Percentiles rank a stretch among this genome's conserved stretches.
Evolutionary conservation across 1,140 invertebrate genomes (phyloP).

Genomic region (Bombus ignitus): DNA sequence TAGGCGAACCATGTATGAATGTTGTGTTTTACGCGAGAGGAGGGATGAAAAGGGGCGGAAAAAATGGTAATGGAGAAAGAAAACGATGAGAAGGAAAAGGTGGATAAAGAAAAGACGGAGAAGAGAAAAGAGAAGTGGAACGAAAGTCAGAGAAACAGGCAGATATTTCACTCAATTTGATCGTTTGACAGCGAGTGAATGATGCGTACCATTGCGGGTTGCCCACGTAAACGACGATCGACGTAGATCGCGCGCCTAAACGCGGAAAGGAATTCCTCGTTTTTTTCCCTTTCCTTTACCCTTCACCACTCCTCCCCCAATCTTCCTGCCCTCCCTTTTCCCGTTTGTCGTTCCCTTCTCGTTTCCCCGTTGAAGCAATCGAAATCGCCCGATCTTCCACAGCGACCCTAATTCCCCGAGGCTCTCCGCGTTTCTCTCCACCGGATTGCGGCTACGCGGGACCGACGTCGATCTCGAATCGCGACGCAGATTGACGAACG

Average conservation of each 20-base stretch:
- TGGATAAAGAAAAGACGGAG: slow-evolving; percentile 24
- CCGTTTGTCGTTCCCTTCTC: slow-evolving; percentile 1
- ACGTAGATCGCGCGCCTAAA: slow-evolving; percentile 16
- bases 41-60: slow-evolving; percentile 38
- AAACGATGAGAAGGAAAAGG: background rate
- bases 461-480: slow-evolving; percentile 7
- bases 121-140: background rate
- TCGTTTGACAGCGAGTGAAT: slow-evolving; percentile 40
- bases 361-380: slow-evolving; percentile 5
- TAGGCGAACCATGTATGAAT: slow-evolving; percentile 65
- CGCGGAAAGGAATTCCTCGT: slow-evolving; percentile 36
- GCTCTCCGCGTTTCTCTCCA: background rate
- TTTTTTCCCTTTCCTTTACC: background rate
- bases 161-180: slow-evolving; percentile 25
- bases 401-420: slow-evolving; percentile 18
- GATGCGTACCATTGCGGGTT: slow-evolving; percentile 37
- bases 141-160: background rate
- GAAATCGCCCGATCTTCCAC: slow-evolving; percentile 46
- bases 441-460: slow-evolving; percentile 21
- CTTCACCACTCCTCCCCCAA: too few relatives aligned
- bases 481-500: slow-evolving; percentile 31
- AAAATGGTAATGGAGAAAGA: background rate
- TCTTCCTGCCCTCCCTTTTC: too few relatives aligned
- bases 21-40: slow-evolving; percentile 22
- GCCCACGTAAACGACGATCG: slow-evolving; percentile 11